Conservation (phyloP, 2,797 vertebrate species). For the Lophotriccus pileatus region DNA sequence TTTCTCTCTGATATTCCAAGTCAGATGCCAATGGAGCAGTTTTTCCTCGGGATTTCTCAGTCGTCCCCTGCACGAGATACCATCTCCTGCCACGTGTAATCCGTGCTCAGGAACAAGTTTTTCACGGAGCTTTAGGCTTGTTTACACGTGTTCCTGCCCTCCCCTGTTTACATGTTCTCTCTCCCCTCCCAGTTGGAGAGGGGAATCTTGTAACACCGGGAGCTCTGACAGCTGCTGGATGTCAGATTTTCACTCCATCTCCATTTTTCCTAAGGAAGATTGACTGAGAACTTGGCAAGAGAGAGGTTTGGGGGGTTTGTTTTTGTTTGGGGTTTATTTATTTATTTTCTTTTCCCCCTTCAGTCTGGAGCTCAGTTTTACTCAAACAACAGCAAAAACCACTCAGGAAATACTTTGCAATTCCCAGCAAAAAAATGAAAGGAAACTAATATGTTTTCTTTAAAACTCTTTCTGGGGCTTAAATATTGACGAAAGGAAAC, state of each 20-base stretch:
- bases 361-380: background rate
- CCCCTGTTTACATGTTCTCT: background rate
- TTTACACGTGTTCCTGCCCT: accelerated
- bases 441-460: background rate
- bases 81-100: background rate
- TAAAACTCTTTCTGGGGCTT: background rate
- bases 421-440: background rate
- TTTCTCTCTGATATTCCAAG: background rate
- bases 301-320: background rate
- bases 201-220: background rate
- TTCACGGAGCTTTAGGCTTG: background rate
- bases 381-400: background rate
- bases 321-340: background rate
- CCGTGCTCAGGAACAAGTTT: background rate
- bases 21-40: accelerated
- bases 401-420: background rate
- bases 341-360: background rate
- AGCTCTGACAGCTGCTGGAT: background rate
- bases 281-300: background rate
- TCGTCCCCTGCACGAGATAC: background rate
- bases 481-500: background rate
- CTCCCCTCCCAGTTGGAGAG: background rate
- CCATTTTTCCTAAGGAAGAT: background rate
- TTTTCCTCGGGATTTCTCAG: background rate
- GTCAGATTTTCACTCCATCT: background rate